These are phyloP conservation scores for Vimba vimba DNA, from an alignment of 2,113 vertebrate genomes.

Conservation along the genomic window DNA sequence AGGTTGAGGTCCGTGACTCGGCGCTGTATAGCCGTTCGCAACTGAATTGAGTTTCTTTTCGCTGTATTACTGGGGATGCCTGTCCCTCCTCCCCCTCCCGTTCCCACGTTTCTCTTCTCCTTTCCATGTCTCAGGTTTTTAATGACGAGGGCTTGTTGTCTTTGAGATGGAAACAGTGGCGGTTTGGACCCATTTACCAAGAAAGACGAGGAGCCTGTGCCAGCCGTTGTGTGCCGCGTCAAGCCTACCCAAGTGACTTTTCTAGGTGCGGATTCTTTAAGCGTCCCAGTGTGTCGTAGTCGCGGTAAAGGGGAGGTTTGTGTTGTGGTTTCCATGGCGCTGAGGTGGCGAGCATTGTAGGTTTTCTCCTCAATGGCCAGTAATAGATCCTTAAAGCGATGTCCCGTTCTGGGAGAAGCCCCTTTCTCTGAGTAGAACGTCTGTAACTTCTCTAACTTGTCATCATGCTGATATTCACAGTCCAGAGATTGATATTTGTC, in stretches of 20 bases:
- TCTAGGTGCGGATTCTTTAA: constrained; percentile 69
- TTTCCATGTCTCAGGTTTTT: constrained; percentile 75
- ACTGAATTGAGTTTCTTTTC: constrained; percentile 77
- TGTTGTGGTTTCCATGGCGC: constrained; percentile 59
- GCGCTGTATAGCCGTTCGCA: constrained; percentile 68
- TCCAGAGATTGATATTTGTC: constrained; percentile 60
- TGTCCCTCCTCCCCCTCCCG: constrained; percentile 67
- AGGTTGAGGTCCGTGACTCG: constrained; percentile 75
- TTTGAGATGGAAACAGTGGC: constrained; percentile 67
- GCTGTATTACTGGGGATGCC: constrained; percentile 61
- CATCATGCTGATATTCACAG: constrained; percentile 58
- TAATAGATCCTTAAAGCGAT: constrained; percentile 68
- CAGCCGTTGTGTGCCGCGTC: constrained; percentile 60
- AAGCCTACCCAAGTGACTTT: constrained; percentile 75
- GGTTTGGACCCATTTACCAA: constrained; percentile 72
- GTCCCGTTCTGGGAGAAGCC: constrained; percentile 54
- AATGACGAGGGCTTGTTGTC: constrained; percentile 70
- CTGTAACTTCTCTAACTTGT: constrained; percentile 73
- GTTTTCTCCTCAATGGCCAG: constrained; percentile 64
- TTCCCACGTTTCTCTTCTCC: constrained; percentile 67
- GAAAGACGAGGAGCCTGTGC: constrained; percentile 62
- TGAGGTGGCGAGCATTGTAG: constrained; percentile 56
- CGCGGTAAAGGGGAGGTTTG: constrained; percentile 70
- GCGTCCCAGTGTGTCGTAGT: constrained; percentile 64
- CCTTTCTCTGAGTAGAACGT: constrained; percentile 67